These are phyloP conservation scores for Erebia aethiops DNA, from an alignment of 2,888 invertebrate species.

Conservation along the genomic window DNA sequence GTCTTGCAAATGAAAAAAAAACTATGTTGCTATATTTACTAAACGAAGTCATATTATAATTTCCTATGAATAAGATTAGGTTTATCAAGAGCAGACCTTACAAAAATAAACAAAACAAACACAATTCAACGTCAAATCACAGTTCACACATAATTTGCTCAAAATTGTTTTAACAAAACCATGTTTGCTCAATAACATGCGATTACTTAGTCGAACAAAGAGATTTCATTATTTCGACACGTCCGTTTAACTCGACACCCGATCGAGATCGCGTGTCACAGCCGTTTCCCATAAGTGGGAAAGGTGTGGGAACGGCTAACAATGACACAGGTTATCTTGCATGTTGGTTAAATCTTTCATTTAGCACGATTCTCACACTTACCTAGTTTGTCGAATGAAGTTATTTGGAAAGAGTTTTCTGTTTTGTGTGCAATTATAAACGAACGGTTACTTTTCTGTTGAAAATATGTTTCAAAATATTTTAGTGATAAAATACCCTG, in stretches of 20 bases:
- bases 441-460: too few relatives aligned
- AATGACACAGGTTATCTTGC: constrained; percentile 37
- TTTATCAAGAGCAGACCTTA: too few relatives aligned
- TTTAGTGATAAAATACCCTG: too few relatives aligned
- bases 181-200: constrained; percentile 1
- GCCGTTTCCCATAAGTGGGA: constrained; percentile 32
- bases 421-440: not conserved
- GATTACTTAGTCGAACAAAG: constrained; percentile 18
- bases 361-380: constrained; percentile 38
- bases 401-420: constrained; percentile 1
- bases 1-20: too few relatives aligned
- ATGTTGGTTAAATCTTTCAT: constrained; percentile 27
- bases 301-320: constrained; percentile 37
- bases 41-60: too few relatives aligned
- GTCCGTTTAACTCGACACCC: constrained; percentile 22
- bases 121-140: not conserved
- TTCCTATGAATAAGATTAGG: too few relatives aligned
- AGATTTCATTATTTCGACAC: constrained; percentile 21
- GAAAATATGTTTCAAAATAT: too few relatives aligned
- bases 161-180: not conserved
- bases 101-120: too few relatives aligned
- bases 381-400: not conserved
- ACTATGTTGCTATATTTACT: too few relatives aligned
- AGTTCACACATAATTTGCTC: not conserved
- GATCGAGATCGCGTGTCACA: constrained; percentile 32